These are phyloP conservation scores for Germaria angustata DNA, from an alignment of 2,888 invertebrate species.

Conservation along the genomic window DNA sequence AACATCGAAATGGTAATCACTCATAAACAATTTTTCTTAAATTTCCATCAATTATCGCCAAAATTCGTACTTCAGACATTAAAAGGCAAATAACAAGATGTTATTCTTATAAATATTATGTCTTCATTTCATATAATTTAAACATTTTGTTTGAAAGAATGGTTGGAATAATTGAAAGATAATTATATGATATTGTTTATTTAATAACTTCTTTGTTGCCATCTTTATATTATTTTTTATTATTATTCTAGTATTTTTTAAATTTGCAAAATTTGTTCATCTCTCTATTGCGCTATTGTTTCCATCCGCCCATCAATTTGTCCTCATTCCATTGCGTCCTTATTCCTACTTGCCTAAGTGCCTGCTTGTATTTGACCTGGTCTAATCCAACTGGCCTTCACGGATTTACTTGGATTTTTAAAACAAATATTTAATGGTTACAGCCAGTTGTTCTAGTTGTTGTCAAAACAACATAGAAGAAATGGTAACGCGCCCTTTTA, in stretches of 20 bases:
- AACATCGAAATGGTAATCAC: too few relatives aligned
- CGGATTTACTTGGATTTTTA: neutral
- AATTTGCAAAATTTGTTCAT: slow-evolving; percentile 16
- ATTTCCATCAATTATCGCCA: too few relatives aligned
- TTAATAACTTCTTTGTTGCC: slow-evolving; percentile 12
- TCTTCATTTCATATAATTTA: too few relatives aligned
- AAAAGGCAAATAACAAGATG: too few relatives aligned
- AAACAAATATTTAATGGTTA: slow-evolving; percentile 17
- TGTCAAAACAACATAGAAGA: neutral
- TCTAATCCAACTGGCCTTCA: slow-evolving; percentile 8
- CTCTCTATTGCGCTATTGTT: slow-evolving; percentile 28
- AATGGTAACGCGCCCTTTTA: neutral
- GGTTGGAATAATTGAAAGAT: neutral
- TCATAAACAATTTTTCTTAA: too few relatives aligned
- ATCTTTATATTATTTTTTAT: slow-evolving; percentile 23
- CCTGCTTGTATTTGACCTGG: neutral
- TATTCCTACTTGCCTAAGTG: slow-evolving; percentile 2
- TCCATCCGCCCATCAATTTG: neutral
- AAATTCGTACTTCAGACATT: too few relatives aligned
- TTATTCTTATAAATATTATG: too few relatives aligned
- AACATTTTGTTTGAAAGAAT: too few relatives aligned
- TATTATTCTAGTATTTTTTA: slow-evolving; percentile 13
- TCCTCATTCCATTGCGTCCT: neutral
- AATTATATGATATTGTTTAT: slow-evolving; percentile 44
- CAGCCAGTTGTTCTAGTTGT: neutral